A percentile compares a stretch with the other conserved stretches of the same genome.
phyloP scores from a whole-genome alignment of 2,888 invertebrate genomes.

The Diadegma fenestrale region DNA sequence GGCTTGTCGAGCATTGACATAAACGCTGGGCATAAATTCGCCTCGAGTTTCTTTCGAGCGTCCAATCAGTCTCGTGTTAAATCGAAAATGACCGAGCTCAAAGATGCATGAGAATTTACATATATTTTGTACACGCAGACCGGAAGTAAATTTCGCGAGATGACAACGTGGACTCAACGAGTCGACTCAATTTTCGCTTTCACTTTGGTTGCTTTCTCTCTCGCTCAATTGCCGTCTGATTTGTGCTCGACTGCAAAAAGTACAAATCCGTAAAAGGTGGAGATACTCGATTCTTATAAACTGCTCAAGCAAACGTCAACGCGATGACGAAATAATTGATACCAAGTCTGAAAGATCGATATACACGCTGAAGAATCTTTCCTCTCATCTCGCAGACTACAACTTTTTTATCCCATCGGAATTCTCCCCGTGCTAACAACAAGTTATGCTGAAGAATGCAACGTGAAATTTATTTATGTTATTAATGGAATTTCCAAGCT shows the following conservation, averaged over 20 bases:
- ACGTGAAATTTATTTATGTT: conserved; percentile 12
- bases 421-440: conserved; percentile 12
- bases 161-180: conserved; percentile 17
- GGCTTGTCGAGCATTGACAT: conserved; percentile 79
- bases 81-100: conserved; percentile 23
- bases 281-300: conserved; percentile 35
- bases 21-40: conserved; percentile 82
- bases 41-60: conserved; percentile 66
- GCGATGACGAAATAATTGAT: conserved; percentile 54
- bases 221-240: not conserved
- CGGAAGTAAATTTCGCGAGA: conserved; percentile 53
- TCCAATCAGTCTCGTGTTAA: conserved; percentile 29
- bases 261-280: conserved; percentile 46
- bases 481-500: conserved; percentile 43
- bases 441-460: conserved; percentile 18
- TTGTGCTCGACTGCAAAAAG: conserved; percentile 1
- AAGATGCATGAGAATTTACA: not conserved
- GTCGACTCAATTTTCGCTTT: conserved; percentile 51
- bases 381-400: no score
- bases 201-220: conserved; percentile 9
- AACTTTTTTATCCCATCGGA: not conserved
- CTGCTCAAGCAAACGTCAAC: conserved; percentile 28
- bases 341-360: not conserved
- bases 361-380: conserved; percentile 20
- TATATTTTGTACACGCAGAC: conserved; percentile 12